These are phyloP conservation scores for Vicugna pacos DNA, from an alignment of 2,113 vertebrate genomes.

Conservation along the genomic window DNA sequence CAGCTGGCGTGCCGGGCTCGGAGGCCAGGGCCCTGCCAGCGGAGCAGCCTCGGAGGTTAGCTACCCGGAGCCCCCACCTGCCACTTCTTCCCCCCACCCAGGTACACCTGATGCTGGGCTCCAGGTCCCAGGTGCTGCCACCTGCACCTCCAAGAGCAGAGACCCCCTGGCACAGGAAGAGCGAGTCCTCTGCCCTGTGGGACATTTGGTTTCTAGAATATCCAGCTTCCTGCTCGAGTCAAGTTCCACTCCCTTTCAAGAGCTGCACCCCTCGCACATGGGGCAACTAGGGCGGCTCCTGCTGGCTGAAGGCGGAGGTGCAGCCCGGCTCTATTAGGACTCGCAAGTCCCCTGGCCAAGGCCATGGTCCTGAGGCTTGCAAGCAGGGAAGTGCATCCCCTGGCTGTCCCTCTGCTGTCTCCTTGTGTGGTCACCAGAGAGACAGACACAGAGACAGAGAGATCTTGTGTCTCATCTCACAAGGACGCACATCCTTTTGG, in stretches of 20 bases:
- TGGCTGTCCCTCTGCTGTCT: fast-evolving
- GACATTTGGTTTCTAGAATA: background rate
- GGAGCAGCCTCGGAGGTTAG: fast-evolving
- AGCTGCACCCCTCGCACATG: fast-evolving
- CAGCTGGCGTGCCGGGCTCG: fast-evolving
- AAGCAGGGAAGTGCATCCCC: fast-evolving
- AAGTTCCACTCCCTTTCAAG: fast-evolving
- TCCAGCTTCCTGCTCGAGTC: too few species aligned
- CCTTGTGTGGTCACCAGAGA: fast-evolving
- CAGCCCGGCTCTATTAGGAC: background rate
- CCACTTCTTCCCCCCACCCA: fast-evolving
- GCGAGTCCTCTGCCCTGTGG: fast-evolving
- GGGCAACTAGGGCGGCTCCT: background rate
- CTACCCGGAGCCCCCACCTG: too few species aligned
- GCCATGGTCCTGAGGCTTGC: fast-evolving
- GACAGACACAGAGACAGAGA: background rate
- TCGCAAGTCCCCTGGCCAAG: fast-evolving
- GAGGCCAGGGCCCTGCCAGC: background rate
- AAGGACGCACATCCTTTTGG: background rate
- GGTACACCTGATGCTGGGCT: background rate
- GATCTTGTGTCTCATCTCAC: background rate
- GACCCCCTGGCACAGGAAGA: fast-evolving
- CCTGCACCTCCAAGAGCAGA: background rate
- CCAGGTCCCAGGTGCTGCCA: background rate
- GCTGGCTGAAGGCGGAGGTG: background rate